Conservation (phyloP, 1,140 invertebrate genomes). For the Eriosoma lanigerum region DNA sequence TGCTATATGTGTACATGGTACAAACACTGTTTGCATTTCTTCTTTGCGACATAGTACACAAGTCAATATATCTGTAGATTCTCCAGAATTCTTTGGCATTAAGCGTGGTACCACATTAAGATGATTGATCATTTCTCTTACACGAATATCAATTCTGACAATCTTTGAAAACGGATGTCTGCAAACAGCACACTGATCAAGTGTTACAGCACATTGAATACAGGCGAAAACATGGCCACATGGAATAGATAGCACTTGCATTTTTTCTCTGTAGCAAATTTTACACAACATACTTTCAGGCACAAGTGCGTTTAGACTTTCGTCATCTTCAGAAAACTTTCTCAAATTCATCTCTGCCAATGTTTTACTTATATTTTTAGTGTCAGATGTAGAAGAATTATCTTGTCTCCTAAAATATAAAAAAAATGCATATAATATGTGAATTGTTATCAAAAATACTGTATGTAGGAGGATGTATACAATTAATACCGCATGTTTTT, state of each 20-base stretch:
- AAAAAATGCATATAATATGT: no score
- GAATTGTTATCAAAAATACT: no score
- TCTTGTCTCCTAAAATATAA: no score
- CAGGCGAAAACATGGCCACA: conserved; percentile 88
- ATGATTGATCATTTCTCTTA: not conserved
- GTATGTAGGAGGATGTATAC: no score
- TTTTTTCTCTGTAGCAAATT: conserved; percentile 78
- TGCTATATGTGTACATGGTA: conserved; percentile 86
- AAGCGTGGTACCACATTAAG: no score
- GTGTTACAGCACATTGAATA: conserved; percentile 75
- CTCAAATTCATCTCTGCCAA: no score
- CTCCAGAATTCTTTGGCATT: not conserved
- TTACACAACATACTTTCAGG: conserved; percentile 60
- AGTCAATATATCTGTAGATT: not conserved
- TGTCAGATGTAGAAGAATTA: no score
- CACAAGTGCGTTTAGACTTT: no score
- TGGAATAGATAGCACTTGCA: conserved; percentile 83
- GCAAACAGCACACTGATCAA: conserved; percentile 81
- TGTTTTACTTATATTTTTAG: no score
- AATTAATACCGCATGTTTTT: no score
- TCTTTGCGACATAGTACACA: conserved; percentile 78
- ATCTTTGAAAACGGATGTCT: conserved; percentile 70
- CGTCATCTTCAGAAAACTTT: no score
- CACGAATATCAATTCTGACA: conserved; percentile 62
- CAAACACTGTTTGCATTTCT: conserved; percentile 80